Evolutionary conservation across 2,113 vertebrate genomes (phyloP).

Genomic region (mouse (Mus musculus)): GRCm39 chr1:64134001-64134500

Average conservation of each 20-base stretch:
- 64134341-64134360: neutral
- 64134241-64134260: neutral
- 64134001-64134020: neutral
- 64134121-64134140: neutral
- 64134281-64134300: neutral
- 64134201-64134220: conserved; percentile 43
- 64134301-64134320: neutral
- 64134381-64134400: neutral
- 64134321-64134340: neutral
- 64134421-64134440: neutral
- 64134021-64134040: conserved; percentile 8
- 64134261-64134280: neutral
- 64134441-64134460: conserved; percentile 40
- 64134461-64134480: neutral
- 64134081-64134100: neutral
- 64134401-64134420: neutral
- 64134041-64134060: neutral
- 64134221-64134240: conserved; percentile 40
- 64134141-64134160: conserved; percentile 36
- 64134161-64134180: neutral
- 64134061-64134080: neutral
- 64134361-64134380: neutral
- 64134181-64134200: conserved; percentile 4
- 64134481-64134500: neutral
- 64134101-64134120: conserved; percentile 7